phyloP scores from a whole-genome alignment of 2,113 vertebrate genomes.

The Aptenodytes forsteri region DNA sequence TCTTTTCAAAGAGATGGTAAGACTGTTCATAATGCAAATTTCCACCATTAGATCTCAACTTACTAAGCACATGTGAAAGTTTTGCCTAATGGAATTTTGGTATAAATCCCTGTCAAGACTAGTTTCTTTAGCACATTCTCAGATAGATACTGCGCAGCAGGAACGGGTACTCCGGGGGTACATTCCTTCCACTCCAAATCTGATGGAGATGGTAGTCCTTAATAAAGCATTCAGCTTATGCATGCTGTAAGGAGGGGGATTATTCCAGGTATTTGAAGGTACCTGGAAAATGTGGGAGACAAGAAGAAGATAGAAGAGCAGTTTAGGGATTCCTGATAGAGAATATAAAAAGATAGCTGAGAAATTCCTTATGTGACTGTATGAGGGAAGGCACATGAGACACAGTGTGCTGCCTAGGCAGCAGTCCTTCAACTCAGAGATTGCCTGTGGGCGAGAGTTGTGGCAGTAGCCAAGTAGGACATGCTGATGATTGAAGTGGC shows the following conservation, averaged over 20 bases:
- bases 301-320: background rate
- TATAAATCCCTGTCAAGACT: background rate
- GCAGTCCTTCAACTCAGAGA: accelerated
- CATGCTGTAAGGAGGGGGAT: background rate
- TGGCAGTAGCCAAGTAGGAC: background rate
- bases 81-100: background rate
- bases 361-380: background rate
- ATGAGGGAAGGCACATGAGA: background rate
- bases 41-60: background rate
- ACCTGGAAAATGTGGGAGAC: background rate
- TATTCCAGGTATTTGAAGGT: background rate
- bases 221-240: background rate
- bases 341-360: background rate
- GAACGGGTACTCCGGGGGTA: background rate
- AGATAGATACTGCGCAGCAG: background rate
- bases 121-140: background rate
- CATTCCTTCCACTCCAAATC: background rate
- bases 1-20: background rate
- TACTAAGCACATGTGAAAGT: background rate
- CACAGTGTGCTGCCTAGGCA: background rate
- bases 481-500: background rate
- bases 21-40: background rate
- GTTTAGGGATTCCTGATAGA: background rate
- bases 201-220: background rate
- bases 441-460: background rate